Evolutionary conservation across 2,797 vertebrate species (phyloP), one percentile per base, ranked within the genome.

Genomic region (Cuculus canorus): DNA sequence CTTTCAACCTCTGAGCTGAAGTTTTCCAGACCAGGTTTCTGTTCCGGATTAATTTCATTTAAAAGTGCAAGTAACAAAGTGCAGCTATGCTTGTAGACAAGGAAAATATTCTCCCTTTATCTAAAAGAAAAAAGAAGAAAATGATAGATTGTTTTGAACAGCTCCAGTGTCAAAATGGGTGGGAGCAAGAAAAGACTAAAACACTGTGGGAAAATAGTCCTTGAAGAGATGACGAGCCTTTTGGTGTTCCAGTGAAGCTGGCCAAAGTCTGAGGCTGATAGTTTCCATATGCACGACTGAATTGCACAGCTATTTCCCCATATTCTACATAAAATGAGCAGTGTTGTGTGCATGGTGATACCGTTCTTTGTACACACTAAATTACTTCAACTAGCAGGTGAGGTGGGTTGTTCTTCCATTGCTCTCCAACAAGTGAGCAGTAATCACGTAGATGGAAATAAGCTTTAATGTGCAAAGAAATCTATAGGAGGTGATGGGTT

Each of bases 231-330:
- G 6, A 70, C 3, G 50, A 85, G 52, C 21, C 54, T 90, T 84
- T 90, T 4, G 30, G 80, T 92, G 80, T 96, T 94, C 73, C 87
- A 79, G 70, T 37, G 73, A 82, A 84, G 72, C 80, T 70, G 72
- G 92, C 91, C 95, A 96, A 84, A 60, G 17, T 76, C 71, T 92
- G 60, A 45, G 56, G 50, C 75, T 95, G 87, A 96, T 96, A 30
- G 63, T 68, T 97, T 94, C 87, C 92, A 93, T 89, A 94, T 86
- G 95, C 63, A 57, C 32, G 43, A 76, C 11, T 48, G 71, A n/a
- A 87, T 94, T 86, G 80, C 85, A 79, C 65, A 75, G 27, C 57
- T 27, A 11, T 57, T 94, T 86, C 52, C 33, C 52, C 6, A 8
- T 56, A 53, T 88, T 78, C 69, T 70, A 27, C 70, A 9, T 27